A percentile compares a stretch with the other conserved stretches of the same genome.
These are phyloP conservation scores for Myotis lucifugus DNA, from an alignment of 2,113 vertebrate genomes.

Conservation along the genomic window DNA sequence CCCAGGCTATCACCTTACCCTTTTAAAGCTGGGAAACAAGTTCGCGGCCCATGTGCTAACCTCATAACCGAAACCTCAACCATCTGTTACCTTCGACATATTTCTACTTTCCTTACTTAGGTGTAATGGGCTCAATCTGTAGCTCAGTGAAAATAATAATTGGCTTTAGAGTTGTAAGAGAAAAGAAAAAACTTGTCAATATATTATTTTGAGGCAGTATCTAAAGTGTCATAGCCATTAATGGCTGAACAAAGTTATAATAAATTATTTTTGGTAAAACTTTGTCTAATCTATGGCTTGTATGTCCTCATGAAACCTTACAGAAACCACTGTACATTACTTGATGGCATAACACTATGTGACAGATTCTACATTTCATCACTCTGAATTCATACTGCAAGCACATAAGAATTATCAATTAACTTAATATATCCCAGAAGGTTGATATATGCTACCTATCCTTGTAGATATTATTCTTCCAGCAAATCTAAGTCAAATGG, in stretches of 20 bases:
- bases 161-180: slow-evolving; percentile 43
- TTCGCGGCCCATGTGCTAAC: slow-evolving; percentile 71
- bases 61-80: slow-evolving; percentile 66
- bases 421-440: background rate
- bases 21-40: slow-evolving; percentile 55
- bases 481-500: background rate
- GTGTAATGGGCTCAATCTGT: background rate
- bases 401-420: background rate
- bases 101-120: slow-evolving; percentile 63
- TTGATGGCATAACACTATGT: background rate
- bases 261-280: background rate
- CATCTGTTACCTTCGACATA: slow-evolving; percentile 67
- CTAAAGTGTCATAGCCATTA: background rate
- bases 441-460: background rate
- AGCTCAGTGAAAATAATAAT: slow-evolving; percentile 59
- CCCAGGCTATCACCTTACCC: slow-evolving; percentile 54
- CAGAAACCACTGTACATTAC: background rate
- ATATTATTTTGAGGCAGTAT: background rate
- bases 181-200: background rate
- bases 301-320: background rate
- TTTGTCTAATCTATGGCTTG: background rate
- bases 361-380: background rate
- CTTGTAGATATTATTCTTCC: background rate
- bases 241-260: background rate
- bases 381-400: background rate